phyloP scores from a whole-genome alignment of 2,797 vertebrate species.

The Chelmon rostratus region DNA sequence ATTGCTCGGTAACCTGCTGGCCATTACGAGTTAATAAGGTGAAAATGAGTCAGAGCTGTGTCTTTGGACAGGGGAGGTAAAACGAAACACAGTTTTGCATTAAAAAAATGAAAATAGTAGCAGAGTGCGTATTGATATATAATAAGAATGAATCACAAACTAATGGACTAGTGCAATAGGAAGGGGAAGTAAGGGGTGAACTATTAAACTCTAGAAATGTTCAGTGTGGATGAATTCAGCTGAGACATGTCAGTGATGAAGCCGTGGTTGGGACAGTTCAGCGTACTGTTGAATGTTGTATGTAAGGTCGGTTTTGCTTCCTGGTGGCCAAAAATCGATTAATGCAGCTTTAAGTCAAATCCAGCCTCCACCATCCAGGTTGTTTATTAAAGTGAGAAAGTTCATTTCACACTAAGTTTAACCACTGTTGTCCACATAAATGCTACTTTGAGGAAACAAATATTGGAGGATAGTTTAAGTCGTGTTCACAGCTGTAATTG shows the following conservation, averaged over 20 bases:
- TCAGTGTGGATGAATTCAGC: too few relatives aligned
- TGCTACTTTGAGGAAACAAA: neutral
- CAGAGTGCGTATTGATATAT: neutral
- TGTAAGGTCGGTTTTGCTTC: neutral
- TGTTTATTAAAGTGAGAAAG: neutral
- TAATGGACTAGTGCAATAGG: too few relatives aligned
- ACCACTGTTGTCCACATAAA: neutral
- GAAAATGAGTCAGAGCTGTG: neutral
- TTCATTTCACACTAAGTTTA: neutral
- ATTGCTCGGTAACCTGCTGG: neutral
- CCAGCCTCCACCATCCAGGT: neutral
- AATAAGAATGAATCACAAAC: neutral
- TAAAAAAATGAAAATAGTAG: neutral
- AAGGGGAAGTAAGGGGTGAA: neutral
- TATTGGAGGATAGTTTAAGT: too few relatives aligned
- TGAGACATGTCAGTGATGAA: neutral
- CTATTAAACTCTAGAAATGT: neutral
- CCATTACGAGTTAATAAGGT: neutral
- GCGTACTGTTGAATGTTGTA: too few relatives aligned
- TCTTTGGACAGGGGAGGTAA: neutral
- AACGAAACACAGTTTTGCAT: neutral
- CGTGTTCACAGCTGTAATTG: too few relatives aligned
- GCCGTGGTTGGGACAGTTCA: neutral
- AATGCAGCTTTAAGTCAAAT: neutral
- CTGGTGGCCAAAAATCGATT: neutral